phyloP scores from a whole-genome alignment of 2,888 invertebrate species.

The Sepioteuthis lessoniana region DNA sequence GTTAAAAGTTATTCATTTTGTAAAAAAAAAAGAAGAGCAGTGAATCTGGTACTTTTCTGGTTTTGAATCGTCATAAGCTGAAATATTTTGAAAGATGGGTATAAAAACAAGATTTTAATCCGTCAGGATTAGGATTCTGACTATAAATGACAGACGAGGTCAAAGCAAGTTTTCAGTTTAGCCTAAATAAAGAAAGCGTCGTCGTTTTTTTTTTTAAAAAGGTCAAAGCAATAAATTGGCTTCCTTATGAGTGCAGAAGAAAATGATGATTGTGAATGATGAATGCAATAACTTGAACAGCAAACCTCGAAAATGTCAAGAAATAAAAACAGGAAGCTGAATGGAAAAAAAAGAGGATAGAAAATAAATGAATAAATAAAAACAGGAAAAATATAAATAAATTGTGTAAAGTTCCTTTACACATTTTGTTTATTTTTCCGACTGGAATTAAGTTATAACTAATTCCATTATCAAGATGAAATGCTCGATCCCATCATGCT shows the following conservation, averaged over 20 bases:
- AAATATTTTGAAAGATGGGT: neutral
- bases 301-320: neutral
- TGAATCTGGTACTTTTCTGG: no score
- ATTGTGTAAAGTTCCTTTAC: no score
- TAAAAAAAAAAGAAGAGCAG: no score
- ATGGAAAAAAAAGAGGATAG: neutral
- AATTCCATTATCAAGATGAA: slow-evolving; percentile 6
- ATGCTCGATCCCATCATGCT: neutral
- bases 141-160: neutral
- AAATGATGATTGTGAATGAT: neutral
- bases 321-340: neutral
- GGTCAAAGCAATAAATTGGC: neutral
- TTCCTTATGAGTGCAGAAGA: neutral
- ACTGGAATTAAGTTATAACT: neutral
- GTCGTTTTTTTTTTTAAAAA: neutral
- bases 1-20: no score
- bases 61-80: neutral
- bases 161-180: neutral
- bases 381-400: neutral
- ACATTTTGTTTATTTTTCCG: slow-evolving; percentile 14
- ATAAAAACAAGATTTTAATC: neutral
- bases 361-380: neutral
- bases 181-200: neutral
- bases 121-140: no score
- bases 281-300: neutral